Base-by-base conservation (phyloP, 23 tunicate genomes). In the Trididemnum nubilum region DNA sequence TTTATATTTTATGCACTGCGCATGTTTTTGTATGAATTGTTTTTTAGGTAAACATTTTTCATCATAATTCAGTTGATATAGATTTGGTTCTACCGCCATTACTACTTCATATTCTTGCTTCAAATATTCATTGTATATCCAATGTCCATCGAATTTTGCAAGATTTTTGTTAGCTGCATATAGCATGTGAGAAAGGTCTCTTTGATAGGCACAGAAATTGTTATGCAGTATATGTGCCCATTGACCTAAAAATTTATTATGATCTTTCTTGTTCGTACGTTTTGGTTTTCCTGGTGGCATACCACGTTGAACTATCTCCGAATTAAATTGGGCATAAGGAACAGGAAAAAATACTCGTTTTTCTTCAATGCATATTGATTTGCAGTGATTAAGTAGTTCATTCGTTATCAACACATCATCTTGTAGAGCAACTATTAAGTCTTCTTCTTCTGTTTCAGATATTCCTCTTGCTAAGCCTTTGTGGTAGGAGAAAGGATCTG, bases 221-320 rank as follows among this genome's bases (percentile, higher is more conserved):
- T 83, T 77, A 64, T 86, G 81, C n/a, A 35, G 39, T 24, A 83
- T 67, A 38, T 81, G 93, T 44, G 75, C 33, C 98, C 98, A 93
- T 26, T 87, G 77, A 0, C 98, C 98, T 71, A 93, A 87, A 40
- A 88, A 93, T 77, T 93, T 93, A 54, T 73, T 84, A 72, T 89
- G 92, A 65, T 87, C 93, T 80, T 77, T 70, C 71, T 80, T 87
- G 66, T 87, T 84, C 0, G 88, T 63, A 51, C 88, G 64, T 74
- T 87, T 87, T 36, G 93, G 85, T 70, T 93, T 93, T 3, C 98
- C 98, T 0, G 98, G 89, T 50, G 98, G 98, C 98, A 93, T 93
- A 1, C 98, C 98, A 35, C 49, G 73, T 65, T 66, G 87, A 49
- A 88, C 77, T 22, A 93, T 60, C 2, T 93, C 84, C 0, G 86